Percentiles rank a stretch among this genome's conserved stretches.
Evolutionary conservation across 1,140 invertebrate genomes (phyloP).

Genomic region (Philotrypesis tridentata): DNA sequence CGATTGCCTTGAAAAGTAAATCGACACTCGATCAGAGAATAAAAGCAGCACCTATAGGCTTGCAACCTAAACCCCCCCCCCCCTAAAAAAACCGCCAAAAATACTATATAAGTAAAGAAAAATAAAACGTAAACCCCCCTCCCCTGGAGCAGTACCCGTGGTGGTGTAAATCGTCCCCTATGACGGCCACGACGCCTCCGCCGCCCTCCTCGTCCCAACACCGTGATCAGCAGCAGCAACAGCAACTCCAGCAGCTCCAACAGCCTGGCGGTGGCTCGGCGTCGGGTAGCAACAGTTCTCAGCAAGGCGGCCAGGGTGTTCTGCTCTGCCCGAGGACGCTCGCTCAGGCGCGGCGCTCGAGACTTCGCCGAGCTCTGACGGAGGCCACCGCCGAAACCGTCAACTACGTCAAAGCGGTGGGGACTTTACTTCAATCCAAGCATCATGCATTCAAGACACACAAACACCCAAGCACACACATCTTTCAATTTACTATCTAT

Average conservation of each 20-base stretch:
- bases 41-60: not conserved
- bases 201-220: slow-evolving; percentile 51
- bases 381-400: slow-evolving; percentile 90
- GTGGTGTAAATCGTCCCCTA: slow-evolving; percentile 73
- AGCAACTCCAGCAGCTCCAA: too few species aligned
- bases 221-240: slow-evolving; percentile 3
- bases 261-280: slow-evolving; percentile 44
- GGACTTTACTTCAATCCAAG: slow-evolving; percentile 52
- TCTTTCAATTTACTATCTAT: not conserved
- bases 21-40: not conserved
- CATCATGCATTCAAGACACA: slow-evolving; percentile 14
- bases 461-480: not conserved
- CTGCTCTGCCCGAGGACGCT: slow-evolving; percentile 90
- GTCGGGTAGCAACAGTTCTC: not conserved
- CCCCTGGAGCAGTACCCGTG: slow-evolving; percentile 68
- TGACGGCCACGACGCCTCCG: slow-evolving; percentile 67
- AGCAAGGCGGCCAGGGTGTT: slow-evolving; percentile 80
- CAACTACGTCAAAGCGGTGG: slow-evolving; percentile 91
- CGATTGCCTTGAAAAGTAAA: not conserved
- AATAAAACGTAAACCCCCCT: slow-evolving; percentile 14
- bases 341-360: slow-evolving; percentile 86
- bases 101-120: not conserved
- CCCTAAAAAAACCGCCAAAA: not conserved
- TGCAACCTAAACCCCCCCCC: too few species aligned
- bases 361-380: slow-evolving; percentile 88